Evolutionary conservation across 2,113 vertebrate genomes (phyloP).

Genomic region (Potamarius usumacintae): DNA sequence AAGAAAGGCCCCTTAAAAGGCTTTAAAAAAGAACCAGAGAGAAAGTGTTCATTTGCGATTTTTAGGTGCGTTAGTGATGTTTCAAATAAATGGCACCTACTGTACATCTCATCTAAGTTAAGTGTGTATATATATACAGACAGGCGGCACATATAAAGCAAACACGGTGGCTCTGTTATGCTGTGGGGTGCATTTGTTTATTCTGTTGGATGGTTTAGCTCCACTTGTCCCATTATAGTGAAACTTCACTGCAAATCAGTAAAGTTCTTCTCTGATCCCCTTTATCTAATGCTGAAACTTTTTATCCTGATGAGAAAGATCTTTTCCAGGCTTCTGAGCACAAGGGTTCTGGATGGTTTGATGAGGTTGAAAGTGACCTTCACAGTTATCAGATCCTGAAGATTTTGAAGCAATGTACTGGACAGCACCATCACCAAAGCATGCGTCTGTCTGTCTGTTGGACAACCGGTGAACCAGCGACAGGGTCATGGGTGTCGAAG

Average conservation of each 20-base stretch:
- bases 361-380: not conserved
- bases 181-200: not conserved
- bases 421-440: not conserved
- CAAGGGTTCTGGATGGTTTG: not conserved
- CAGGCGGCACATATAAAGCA: not conserved
- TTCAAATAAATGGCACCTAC: not conserved
- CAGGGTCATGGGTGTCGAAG: too few species aligned
- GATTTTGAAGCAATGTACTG: not conserved
- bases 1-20: not conserved
- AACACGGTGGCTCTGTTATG: not conserved
- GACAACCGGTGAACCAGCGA: too few species aligned
- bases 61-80: not conserved
- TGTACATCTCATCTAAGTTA: not conserved
- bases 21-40: too few species aligned
- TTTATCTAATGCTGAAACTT: not conserved
- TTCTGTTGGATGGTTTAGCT: not conserved
- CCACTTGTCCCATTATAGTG: not conserved
- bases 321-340: not conserved
- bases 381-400: not conserved
- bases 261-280: not conserved
- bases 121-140: not conserved
- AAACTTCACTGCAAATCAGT: not conserved
- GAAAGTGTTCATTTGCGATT: not conserved
- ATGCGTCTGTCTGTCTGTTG: not conserved
- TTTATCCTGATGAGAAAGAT: not conserved